phyloP scores from a whole-genome alignment of 2,113 vertebrate species.

The Silurus meridionalis region DNA sequence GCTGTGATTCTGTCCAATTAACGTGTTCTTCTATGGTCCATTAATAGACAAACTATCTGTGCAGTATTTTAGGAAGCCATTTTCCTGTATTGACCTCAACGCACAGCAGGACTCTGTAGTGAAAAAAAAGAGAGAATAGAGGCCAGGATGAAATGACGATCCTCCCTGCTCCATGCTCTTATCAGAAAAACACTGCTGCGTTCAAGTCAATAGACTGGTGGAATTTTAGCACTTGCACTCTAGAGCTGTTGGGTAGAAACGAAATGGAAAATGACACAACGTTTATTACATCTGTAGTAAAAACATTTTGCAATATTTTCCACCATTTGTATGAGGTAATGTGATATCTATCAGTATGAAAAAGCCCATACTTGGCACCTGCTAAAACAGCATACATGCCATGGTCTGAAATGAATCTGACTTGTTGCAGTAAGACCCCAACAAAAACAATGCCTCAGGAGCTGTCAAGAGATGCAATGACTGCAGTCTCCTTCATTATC shows the following conservation, averaged over 20 bases:
- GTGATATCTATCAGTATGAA: conserved; percentile 18
- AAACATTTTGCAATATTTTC: conserved; percentile 1
- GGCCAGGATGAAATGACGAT: conserved; percentile 43
- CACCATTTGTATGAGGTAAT: conserved; percentile 1
- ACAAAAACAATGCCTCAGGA: conserved; percentile 23
- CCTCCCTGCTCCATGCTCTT: conserved; percentile 37
- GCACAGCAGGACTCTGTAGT: conserved; percentile 72
- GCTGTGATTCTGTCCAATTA: conserved; percentile 28
- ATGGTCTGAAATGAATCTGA: conserved; percentile 20
- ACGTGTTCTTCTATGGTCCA: conserved; percentile 59
- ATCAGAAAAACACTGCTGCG: conserved; percentile 50
- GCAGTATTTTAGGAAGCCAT: conserved; percentile 67
- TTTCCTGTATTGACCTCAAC: conserved; percentile 75
- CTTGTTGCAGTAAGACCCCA: conserved; percentile 17
- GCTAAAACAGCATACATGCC: conserved; percentile 12
- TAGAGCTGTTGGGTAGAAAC: conserved; percentile 27
- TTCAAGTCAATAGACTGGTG: conserved; percentile 48
- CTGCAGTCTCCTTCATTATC: conserved; percentile 69
- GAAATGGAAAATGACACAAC: conserved; percentile 24
- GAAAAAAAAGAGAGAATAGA: conserved; percentile 50
- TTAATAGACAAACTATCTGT: conserved; percentile 73
- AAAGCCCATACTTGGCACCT: background rate
- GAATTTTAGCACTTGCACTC: conserved; percentile 44
- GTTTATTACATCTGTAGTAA: conserved; percentile 9
- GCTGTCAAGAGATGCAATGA: conserved; percentile 49